phyloP scores from a whole-genome alignment of 2,113 vertebrate genomes.

The Chloebia gouldiae region DNA sequence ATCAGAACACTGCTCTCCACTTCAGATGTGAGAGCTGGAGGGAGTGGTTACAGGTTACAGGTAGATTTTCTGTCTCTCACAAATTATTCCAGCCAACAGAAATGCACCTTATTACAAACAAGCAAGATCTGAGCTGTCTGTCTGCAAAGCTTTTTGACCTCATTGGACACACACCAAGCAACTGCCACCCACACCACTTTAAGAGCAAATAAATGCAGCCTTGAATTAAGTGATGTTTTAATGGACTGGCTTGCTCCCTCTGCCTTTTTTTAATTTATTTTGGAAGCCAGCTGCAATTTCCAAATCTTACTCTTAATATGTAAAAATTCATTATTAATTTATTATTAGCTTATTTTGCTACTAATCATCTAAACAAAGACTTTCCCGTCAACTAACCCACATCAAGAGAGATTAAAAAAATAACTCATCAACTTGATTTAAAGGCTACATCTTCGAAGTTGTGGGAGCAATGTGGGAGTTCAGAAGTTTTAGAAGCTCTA shows the following conservation, averaged over 20 bases:
- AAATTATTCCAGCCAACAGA: neutral
- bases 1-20: neutral
- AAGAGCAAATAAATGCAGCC: neutral
- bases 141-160: conserved; percentile 1
- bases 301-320: neutral
- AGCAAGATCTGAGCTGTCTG: neutral
- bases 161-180: neutral
- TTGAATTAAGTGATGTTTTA: conserved; percentile 22
- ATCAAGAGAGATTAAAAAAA: neutral
- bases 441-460: neutral
- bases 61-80: neutral
- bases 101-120: neutral
- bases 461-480: neutral
- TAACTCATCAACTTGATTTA: neutral
- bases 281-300: neutral
- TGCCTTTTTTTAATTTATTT: neutral
- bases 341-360: neutral
- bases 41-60: neutral
- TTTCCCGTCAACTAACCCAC: neutral
- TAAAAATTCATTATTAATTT: conserved; percentile 17
- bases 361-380: neutral
- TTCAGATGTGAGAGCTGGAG: neutral
- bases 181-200: neutral
- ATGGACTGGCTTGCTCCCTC: neutral
- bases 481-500: neutral